phyloP scores from a whole-genome alignment of 1,140 invertebrate genomes.

The Sinella curviseta region DNA sequence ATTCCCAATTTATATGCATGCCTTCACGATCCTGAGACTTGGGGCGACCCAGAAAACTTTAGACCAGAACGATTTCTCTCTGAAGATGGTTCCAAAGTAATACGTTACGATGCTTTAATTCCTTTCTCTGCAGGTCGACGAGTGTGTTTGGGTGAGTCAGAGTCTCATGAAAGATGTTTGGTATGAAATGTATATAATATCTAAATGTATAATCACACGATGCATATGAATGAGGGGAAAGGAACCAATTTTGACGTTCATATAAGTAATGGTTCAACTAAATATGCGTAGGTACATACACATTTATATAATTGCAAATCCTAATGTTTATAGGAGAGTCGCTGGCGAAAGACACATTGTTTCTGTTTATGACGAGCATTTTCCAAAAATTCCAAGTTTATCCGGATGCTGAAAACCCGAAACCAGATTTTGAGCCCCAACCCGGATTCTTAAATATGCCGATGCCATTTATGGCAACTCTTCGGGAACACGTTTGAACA shows the following conservation, averaged over 20 bases:
- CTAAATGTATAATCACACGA: no score
- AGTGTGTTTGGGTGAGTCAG: slow-evolving; percentile 59
- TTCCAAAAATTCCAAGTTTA: neutral
- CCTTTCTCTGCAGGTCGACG: slow-evolving; percentile 60
- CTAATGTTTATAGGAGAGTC: neutral
- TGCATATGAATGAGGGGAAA: no score
- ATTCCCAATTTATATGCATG: slow-evolving; percentile 17
- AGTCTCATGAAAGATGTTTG: neutral
- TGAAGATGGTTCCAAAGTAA: slow-evolving; percentile 32
- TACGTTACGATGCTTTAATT: slow-evolving; percentile 43
- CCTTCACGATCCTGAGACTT: slow-evolving; percentile 49
- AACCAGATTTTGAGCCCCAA: neutral
- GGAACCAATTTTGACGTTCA: no score
- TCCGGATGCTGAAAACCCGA: neutral
- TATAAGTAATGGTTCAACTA: no score
- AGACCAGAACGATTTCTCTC: slow-evolving; percentile 51
- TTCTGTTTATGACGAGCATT: neutral
- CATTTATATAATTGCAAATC: neutral
- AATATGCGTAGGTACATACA: neutral
- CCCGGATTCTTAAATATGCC: neutral
- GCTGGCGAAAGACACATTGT: neutral
- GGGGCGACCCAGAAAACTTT: slow-evolving; percentile 54
- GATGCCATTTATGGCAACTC: neutral
- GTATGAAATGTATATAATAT: no score
- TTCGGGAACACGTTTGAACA: neutral